Evolutionary conservation across 2,888 invertebrate species (phyloP), one percentile per base, ranked within the genome.

Genomic region (Acronicta psi): DNA sequence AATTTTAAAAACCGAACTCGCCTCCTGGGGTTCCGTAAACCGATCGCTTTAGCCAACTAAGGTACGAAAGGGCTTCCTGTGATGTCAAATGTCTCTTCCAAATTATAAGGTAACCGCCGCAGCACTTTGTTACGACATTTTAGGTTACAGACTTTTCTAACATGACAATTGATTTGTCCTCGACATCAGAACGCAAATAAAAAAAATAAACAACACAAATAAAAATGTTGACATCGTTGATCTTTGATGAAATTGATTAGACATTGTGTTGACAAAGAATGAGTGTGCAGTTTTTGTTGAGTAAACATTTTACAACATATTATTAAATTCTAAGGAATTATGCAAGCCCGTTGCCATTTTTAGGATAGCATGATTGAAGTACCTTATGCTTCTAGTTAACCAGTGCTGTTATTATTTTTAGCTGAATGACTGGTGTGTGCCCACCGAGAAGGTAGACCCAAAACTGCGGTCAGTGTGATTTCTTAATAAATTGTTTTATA

Each of bases 91-190:
- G 6, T 23, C 23, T 23, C 9, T 25, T 1, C 8, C 25, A 25
- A 25, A 25, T 2, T 9, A 25, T 9, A 7, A 25, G 9, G 25
- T 25, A 25, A 2, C 5, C 23, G 5, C 7, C 0, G 23, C 9
- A 1, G 10, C n/a, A n/a, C 10, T 25, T 17, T 45, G n/a, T 60
- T 45, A 45, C 31, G 37, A 46, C 29, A 63, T n/a, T 2, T 64
- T 16, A 2, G 34, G 14, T 40, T 9, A 62, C 18, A 25, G 8
- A 29, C 25, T 8, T 18, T 29, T 29, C 29, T 29, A 29, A 29
- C 29, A 29, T 34, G 31, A 43, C 37, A 63, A 63, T 25, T 29
- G 29, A 29, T 11, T 55, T 64, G 31, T 13, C 65, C 65, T 64
- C 31, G 31, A 38, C 31, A 34, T 31, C 38, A 38, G 9, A 13